These are phyloP conservation scores for Brenthis daphne DNA, from an alignment of 2,888 invertebrate species.

Conservation along the genomic window DNA sequence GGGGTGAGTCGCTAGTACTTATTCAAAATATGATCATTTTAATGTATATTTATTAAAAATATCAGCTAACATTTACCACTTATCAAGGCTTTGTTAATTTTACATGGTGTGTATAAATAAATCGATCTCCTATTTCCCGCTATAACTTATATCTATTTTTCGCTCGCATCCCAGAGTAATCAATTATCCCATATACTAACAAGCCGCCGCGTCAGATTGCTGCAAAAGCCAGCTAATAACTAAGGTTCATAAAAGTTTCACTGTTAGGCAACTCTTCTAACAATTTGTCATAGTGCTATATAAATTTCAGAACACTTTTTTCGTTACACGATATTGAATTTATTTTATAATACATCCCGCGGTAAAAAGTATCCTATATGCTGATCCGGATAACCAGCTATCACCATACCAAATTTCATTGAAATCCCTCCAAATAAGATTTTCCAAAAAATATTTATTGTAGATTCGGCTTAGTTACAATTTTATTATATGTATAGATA, in stretches of 20 bases:
- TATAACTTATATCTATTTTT: slow-evolving; percentile 12
- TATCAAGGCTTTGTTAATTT: not conserved
- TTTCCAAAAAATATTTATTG: too few species aligned
- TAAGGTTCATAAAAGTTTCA: slow-evolving; percentile 24
- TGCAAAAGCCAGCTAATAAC: slow-evolving; percentile 21
- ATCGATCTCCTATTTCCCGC: slow-evolving; percentile 8
- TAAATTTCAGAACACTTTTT: slow-evolving; percentile 12
- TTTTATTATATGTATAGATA: too few species aligned
- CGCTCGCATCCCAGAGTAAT: slow-evolving; percentile 19
- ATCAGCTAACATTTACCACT: too few species aligned
- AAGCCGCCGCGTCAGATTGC: slow-evolving; percentile 23
- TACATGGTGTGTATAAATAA: slow-evolving; percentile 1
- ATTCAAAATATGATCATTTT: too few species aligned
- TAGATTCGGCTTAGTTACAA: too few species aligned
- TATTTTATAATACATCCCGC: slow-evolving; percentile 5
- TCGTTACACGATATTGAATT: slow-evolving; percentile 6
- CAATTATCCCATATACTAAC: slow-evolving; percentile 29
- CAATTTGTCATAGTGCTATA: slow-evolving; percentile 20
- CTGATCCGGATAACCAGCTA: too few species aligned
- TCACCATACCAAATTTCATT: too few species aligned
- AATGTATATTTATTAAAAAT: too few species aligned
- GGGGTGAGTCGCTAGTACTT: too few species aligned
- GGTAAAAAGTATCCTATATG: too few species aligned
- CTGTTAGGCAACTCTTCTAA: slow-evolving; percentile 17
- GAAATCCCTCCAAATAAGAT: too few species aligned